Conservation (phyloP, 2,888 invertebrate species). For the Brachyptera risi region DNA sequence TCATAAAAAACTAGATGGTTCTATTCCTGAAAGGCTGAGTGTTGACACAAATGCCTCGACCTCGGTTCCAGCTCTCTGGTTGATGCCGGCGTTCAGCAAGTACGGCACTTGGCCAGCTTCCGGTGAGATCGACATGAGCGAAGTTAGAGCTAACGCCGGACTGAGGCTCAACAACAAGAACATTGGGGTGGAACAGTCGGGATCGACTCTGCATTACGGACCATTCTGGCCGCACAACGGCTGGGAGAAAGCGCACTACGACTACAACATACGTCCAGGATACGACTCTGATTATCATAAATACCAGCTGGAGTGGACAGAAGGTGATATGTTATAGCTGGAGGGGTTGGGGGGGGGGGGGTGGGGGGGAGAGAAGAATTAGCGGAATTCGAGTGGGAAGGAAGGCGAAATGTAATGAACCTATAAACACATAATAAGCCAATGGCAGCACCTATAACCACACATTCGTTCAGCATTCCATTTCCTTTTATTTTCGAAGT, state of each 20-base stretch:
- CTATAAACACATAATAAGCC: too few relatives aligned
- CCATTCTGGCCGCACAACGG: conserved; percentile 53
- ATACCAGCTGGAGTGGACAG: conserved; percentile 65
- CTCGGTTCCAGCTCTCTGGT: conserved; percentile 63
- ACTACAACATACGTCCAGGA: conserved; percentile 37
- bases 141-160: conserved; percentile 59
- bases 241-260: conserved; percentile 52
- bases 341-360: too few relatives aligned
- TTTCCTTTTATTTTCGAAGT: too few relatives aligned
- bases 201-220: conserved; percentile 63
- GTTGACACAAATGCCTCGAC: too few relatives aligned
- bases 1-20: too few relatives aligned
- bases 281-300: conserved; percentile 56
- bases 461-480: too few relatives aligned
- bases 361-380: too few relatives aligned
- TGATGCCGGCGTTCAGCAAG: conserved; percentile 58
- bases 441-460: too few relatives aligned
- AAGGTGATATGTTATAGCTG: too few relatives aligned
- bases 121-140: conserved; percentile 68
- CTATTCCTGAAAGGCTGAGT: too few relatives aligned
- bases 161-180: conserved; percentile 36
- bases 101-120: conserved; percentile 69
- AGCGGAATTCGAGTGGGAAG: too few relatives aligned
- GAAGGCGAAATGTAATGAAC: too few relatives aligned
- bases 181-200: conserved; percentile 37